Evolutionary conservation across 2,888 invertebrate species (phyloP).

Genomic region (Neoascia interrupta): DNA sequence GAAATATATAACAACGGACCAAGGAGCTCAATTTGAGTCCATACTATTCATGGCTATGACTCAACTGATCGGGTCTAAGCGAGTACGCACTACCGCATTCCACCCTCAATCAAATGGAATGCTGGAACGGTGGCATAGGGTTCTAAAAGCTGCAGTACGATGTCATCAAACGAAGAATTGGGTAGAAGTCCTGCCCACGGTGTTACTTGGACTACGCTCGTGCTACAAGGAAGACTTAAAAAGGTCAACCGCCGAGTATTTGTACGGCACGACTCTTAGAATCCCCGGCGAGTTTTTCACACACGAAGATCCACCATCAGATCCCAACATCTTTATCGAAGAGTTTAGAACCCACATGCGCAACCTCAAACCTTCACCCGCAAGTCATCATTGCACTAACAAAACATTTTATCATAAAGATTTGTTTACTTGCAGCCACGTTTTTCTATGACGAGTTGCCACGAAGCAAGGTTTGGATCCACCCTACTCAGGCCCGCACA

Average conservation of each 20-base stretch:
- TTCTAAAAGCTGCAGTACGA: neutral
- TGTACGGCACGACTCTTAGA: slow-evolving; percentile 24
- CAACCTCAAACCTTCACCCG: slow-evolving; percentile 31
- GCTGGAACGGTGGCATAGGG: slow-evolving; percentile 75
- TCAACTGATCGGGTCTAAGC: neutral
- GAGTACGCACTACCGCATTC: slow-evolving; percentile 5
- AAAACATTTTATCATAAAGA: slow-evolving; percentile 48
- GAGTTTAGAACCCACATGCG: slow-evolving; percentile 16
- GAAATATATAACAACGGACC: slow-evolving; percentile 8
- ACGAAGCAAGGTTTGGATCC: slow-evolving; percentile 18
- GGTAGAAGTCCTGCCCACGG: slow-evolving; percentile 73
- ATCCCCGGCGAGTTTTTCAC: slow-evolving; percentile 31
- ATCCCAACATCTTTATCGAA: slow-evolving; percentile 3
- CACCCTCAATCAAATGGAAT: neutral
- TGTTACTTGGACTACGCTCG: slow-evolving; percentile 74
- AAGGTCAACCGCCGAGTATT: slow-evolving; percentile 30
- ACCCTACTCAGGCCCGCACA: slow-evolving; percentile 37
- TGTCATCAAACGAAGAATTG: slow-evolving; percentile 71
- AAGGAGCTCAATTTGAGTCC: slow-evolving; percentile 33
- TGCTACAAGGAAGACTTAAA: slow-evolving; percentile 69
- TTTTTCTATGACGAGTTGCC: slow-evolving; percentile 14
- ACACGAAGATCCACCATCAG: neutral
- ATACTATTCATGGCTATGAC: slow-evolving; percentile 7
- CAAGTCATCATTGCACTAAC: slow-evolving; percentile 41
- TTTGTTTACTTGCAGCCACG: slow-evolving; percentile 12